phyloP scores from a whole-genome alignment of 2,888 invertebrate genomes.

The Torymus texanus region DNA sequence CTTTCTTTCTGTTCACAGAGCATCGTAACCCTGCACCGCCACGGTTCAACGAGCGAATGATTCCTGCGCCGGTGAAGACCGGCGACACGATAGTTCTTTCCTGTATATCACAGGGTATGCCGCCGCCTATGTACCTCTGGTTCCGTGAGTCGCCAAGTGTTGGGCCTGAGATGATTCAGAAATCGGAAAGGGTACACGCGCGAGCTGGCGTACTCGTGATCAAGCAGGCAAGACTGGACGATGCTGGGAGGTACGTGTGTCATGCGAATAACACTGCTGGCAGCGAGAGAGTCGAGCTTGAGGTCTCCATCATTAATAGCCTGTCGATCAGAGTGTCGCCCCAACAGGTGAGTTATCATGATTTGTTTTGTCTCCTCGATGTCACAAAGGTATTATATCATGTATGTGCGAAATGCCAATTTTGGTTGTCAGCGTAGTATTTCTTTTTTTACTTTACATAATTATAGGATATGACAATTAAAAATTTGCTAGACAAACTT shows the following conservation, averaged over 20 bases:
- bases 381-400: too few species aligned
- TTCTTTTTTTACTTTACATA: too few species aligned
- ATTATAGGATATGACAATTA: too few species aligned
- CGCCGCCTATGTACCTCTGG: slow-evolving; percentile 75
- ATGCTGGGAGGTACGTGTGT: slow-evolving; percentile 91
- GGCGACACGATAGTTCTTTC: slow-evolving; percentile 75
- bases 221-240: slow-evolving; percentile 80
- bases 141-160: slow-evolving; percentile 69
- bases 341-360: slow-evolving; percentile 69
- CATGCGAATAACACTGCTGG: slow-evolving; percentile 94
- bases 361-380: background rate
- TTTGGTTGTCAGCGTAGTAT: too few species aligned
- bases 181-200: slow-evolving; percentile 72
- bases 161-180: slow-evolving; percentile 70
- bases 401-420: too few species aligned
- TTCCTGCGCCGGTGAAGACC: slow-evolving; percentile 72
- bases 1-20: slow-evolving; percentile 62
- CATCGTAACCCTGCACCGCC: slow-evolving; percentile 72
- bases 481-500: too few species aligned
- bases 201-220: slow-evolving; percentile 73
- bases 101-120: slow-evolving; percentile 76
- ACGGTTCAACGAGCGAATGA: slow-evolving; percentile 73
- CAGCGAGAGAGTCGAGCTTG: slow-evolving; percentile 75
- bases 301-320: slow-evolving; percentile 72
- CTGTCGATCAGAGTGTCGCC: slow-evolving; percentile 72